Conservation (phyloP, 1,140 invertebrate genomes). For the Calephelis virginiensis region DNA sequence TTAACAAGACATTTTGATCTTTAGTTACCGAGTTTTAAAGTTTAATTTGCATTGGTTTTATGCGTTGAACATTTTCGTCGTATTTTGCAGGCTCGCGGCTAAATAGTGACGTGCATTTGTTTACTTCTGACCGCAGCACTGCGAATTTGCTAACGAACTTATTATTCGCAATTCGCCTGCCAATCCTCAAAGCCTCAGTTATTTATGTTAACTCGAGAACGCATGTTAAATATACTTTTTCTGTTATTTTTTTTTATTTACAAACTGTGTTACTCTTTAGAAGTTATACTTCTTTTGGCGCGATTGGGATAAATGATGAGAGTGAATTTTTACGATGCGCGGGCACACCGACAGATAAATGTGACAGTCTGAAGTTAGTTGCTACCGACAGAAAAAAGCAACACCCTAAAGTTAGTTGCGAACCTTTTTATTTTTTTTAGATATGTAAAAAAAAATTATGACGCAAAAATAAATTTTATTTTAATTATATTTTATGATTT, state of each 20-base stretch:
- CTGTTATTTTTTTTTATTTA: background rate
- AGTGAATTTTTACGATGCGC: no score
- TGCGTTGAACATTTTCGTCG: conserved; percentile 30
- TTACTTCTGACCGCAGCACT: conserved; percentile 53
- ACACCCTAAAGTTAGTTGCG: no score
- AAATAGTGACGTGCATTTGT: conserved; percentile 61
- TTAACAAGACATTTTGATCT: conserved; percentile 26
- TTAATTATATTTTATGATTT: no score
- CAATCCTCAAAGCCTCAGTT: conserved; percentile 39
- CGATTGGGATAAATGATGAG: no score
- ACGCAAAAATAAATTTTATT: no score
- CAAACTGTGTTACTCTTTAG: no score
- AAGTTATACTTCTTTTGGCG: no score
- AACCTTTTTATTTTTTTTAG: no score
- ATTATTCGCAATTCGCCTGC: conserved; percentile 58
- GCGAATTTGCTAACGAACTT: conserved; percentile 61
- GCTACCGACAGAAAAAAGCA: no score
- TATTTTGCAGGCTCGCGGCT: conserved; percentile 44
- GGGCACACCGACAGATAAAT: no score
- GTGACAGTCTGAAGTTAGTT: no score
- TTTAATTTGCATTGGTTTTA: conserved; percentile 29
- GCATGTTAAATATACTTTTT: conserved; percentile 16
- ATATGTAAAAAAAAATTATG: no score
- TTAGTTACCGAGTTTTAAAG: conserved; percentile 28
- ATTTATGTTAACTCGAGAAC: conserved; percentile 38